Base-by-base conservation (phyloP, 1,140 invertebrate genomes). In the Tenebrio molitor region DNA sequence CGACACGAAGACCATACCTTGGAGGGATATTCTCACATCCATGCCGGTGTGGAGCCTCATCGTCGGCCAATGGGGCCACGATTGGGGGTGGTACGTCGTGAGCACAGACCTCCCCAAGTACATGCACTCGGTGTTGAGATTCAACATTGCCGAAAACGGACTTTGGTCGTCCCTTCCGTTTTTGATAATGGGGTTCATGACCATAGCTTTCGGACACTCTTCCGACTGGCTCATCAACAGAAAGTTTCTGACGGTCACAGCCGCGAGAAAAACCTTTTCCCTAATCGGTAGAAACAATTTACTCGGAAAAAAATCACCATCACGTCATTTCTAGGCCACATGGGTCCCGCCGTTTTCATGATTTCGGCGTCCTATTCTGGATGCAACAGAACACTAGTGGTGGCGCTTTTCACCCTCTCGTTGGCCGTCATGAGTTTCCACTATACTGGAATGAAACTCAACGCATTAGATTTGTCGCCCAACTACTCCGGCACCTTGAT, bases 31-130 rank as follows among this genome's bases (percentile, higher is more conserved):
- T 15, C 82, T 97, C 0, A 92, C 88, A 3, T 97, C 93, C 1
- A 83, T 88, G n/a, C 91, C 92, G 0, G 86, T 94, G 17, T 92
- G 91, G 88, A 92, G 92, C 0, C 80, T 94, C 10, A 85, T 94
- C 0, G 86, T 87, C 34, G 92, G 94, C n/a, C 85, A 89, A 77
- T 86, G 95, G 76, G 93, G 94, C 17, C 94, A 97, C 83, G 95
- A 97, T 84, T 98, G 95, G 95, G 94, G 94, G 23, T 95, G 96
- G 83, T 98, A 97, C 81, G 97, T 95, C 2, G 92, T 97, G 88
- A 89, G 97, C 0, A 96, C 94, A 2, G 93, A 96, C 83, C 84
- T 98, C 15, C 96, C 96, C 0, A 95, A 94, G 87, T 98, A 97
- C 84, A 93, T 98, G 90, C 91, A 91, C 73, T 90, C 93, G 81